phyloP scores from a whole-genome alignment of 1,140 invertebrate species.

The Choristoneura fumiferana region DNA sequence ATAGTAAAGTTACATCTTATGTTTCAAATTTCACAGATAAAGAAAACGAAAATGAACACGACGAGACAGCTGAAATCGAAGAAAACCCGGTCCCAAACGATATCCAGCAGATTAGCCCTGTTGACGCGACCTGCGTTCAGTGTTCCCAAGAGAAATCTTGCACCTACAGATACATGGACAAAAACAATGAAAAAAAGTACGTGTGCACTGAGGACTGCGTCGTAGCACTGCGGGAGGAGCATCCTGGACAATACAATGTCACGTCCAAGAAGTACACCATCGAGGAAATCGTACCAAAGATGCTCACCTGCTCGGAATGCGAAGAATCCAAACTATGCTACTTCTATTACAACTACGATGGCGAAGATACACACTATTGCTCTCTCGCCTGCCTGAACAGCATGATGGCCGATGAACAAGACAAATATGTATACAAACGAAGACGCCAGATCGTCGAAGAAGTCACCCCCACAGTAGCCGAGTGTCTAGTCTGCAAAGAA shows the following conservation, averaged over 20 bases:
- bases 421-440: slow-evolving; percentile 73
- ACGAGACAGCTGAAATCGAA: slow-evolving; percentile 45
- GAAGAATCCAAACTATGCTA: slow-evolving; percentile 74
- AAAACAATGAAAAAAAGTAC: slow-evolving; percentile 52
- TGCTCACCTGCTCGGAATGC: slow-evolving; percentile 67
- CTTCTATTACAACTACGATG: slow-evolving; percentile 78
- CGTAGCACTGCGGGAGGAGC: slow-evolving; percentile 39
- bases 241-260: slow-evolving; percentile 51
- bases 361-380: slow-evolving; percentile 76
- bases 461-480: slow-evolving; percentile 40
- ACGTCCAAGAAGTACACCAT: slow-evolving; percentile 62
- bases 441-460: slow-evolving; percentile 56
- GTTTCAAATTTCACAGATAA: slow-evolving; percentile 51
- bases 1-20: no score
- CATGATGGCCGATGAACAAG: slow-evolving; percentile 77
- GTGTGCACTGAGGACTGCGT: slow-evolving; percentile 58
- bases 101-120: slow-evolving; percentile 56
- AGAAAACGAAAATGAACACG: slow-evolving; percentile 50
- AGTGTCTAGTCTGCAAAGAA: slow-evolving; percentile 57
- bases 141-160: slow-evolving; percentile 52
- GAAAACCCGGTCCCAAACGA: slow-evolving; percentile 36
- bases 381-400: slow-evolving; percentile 76
- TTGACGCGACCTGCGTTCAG: slow-evolving; percentile 50
- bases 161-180: slow-evolving; percentile 38
- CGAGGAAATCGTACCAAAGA: slow-evolving; percentile 59